Base-by-base conservation (phyloP, 2,113 vertebrate species). In the Ahaetulla prasina region DNA sequence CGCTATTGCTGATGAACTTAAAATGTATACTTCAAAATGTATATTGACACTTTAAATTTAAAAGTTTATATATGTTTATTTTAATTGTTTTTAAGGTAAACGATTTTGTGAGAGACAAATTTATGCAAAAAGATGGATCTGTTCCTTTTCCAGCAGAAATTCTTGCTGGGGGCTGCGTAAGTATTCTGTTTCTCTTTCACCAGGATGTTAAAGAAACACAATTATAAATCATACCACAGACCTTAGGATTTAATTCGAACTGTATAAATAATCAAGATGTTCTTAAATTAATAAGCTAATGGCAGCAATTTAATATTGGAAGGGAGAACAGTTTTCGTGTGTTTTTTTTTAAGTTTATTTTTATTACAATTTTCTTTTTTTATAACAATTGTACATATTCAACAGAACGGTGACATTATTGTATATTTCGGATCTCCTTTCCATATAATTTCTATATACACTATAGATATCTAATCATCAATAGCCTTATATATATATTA, bases 31-130 rank as follows among this genome's bases (percentile, higher is more conserved):
- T 94, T 6, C 90, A n/a, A 88, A 92, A 4, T 25, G 49, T n/a
- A 89, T 8, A 45, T 93, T 18, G 85, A 52, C 88, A 94, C 91
- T 94, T 94, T 3, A 27, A 25, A 63, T 57, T 84, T 91, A 45
- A 54, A 60, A 35, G 55, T 30, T 93, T 30, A 87, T 94, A 87
- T 74, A 55, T 60, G 91, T 30, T 95, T 92, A 95, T 94, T 90
- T 95, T 90, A 60, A 84, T 89, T 30, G 93, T 95, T 95, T 97
- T 97, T 60, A 95, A 99, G 98, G 98, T 99, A 95, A 99, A 99
- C 93, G 98, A 99, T 96, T 99, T 99, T 97, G 98, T 99, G 94
- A 97, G 98, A 96, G 98, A 98, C 97, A 98, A 98, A 94, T 98
- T 97, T 89, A 97, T 95, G 91, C 91, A 53, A 95, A 98, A 94